Base-by-base conservation (phyloP, 2,113 vertebrate species). In the Arvicanthis niloticus region DNA sequence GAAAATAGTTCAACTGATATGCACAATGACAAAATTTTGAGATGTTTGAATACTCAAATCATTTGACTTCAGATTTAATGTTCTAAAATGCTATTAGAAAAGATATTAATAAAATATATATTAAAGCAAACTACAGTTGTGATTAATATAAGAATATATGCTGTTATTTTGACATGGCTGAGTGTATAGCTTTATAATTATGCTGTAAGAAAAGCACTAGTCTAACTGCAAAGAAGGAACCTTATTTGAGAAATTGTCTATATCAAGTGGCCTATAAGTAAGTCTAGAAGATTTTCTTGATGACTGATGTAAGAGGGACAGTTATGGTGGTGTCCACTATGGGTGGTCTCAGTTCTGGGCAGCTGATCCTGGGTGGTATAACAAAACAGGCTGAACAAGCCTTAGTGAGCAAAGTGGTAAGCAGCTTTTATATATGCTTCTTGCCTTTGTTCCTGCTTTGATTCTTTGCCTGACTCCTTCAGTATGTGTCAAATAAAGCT, bases 1-100 rank as follows among this genome's bases (percentile, higher is more conserved):
- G 60, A 86, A 80, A 88, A 88, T 40, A 81, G 10, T 92, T 93
- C 90, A 45, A 76, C 22, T 96, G 70, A 93, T 89, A 81, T 42
- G 7, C 89, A 89, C 51, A 96, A 88, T 96, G 40, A 68, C 80
- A 94, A 94, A 96, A 93, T 70, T 67, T 88, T 92, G 37, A 91
- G 75, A 76, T 91, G 51, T 45, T 73, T 85, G 91, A 93, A 26
- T 80, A 80, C 19, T 72, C 82, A 94, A 89, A 88, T 91, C 26
- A 84, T 93, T 88, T 93, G 53, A 94, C 58, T 37, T 89, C 40
- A 91, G 53, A 60, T 95, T 81, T 93, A 82, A 97, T 77, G 62
- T 85, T 80, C 67, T 82, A 48, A 94, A 67, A 26, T 21, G 45
- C 88, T 93, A 48, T 16, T 73, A 3, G 2, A 75, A 51, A 82